These are phyloP conservation scores for Otis tarda DNA, from an alignment of 2,113 vertebrate genomes.

Conservation along the genomic window DNA sequence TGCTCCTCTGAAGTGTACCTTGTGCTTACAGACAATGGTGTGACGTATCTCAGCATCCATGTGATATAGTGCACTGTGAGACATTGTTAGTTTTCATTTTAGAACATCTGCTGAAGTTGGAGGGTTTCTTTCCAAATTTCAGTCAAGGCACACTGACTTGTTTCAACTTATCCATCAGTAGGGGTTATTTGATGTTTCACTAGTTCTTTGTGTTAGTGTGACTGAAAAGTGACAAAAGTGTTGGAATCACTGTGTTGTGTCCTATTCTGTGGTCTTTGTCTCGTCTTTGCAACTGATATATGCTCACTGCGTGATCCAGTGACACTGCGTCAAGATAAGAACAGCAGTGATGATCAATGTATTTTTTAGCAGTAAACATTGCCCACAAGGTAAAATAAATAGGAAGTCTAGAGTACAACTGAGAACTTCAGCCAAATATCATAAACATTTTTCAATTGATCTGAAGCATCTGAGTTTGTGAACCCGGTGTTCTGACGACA, in stretches of 20 bases:
- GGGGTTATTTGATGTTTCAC: not conserved
- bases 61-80: not conserved
- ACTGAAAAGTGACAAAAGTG: not conserved
- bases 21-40: not conserved
- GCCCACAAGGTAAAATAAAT: not conserved
- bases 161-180: not conserved
- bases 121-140: not conserved
- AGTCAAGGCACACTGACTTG: not conserved
- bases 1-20: not conserved
- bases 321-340: not conserved
- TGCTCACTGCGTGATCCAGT: not conserved
- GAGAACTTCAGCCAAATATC: not conserved
- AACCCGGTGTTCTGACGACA: not conserved
- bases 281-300: not conserved
- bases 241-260: not conserved
- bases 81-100: not conserved
- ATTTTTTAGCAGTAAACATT: not conserved
- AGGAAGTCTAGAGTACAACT: not conserved
- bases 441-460: not conserved
- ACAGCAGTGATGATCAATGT: not conserved
- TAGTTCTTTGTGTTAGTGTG: not conserved
- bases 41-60: rapidly evolving
- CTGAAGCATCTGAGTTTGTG: not conserved
- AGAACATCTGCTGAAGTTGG: not conserved
- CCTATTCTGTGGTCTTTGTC: not conserved